Base-by-base conservation (phyloP, 1,140 invertebrate genomes). In the Platorchestia sp. region DNA sequence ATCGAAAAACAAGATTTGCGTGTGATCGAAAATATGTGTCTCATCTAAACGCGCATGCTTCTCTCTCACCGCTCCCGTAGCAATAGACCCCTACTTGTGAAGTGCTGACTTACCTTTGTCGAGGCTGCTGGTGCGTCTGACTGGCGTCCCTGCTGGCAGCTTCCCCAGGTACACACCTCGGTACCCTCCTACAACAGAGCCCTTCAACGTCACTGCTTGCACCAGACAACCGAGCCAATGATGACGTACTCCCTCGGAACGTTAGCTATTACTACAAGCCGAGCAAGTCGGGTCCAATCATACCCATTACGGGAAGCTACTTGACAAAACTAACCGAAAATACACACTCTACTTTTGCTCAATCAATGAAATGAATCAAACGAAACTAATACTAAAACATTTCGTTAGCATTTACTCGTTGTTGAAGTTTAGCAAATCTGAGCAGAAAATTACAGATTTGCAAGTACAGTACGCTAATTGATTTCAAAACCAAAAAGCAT, bases 91-190 rank as follows among this genome's bases (percentile, higher is more conserved):
- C n/a, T n/a, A n/a, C n/a, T n/a, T n/a, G n/a, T n/a, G n/a, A n/a
- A 40, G 36, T 6, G 41, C 59, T 42, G 6, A 43, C 41, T 95
- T 42, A 43, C 59, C 59, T 95, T 96, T 96, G 14, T 96, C 96
- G n/a, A 96, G 44, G 45, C 59, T 95, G 95, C 59, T 75, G 95
- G 91, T 89, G 19, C 95, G 45, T 86, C 45, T 44, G 91, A 95
- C 95, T 43, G 96, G 96, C 41, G 96, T 95, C 44, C 90, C 95
- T 45, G 95, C 95, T 22, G 95, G 95, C 75, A 96, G 95, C 93
- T 95, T 96, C 75, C 95, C 96, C 44, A 96, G 95, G 95, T 96
- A 96, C 95, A 96, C 96, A 44, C 96, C 96, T 40, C 96, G 95
- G 44, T 96, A 96, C 36, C 95, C 95, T 53, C 95, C 95, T 96